Base-by-base conservation (phyloP, 1,140 invertebrate genomes). In the Diorhabda carinulata region DNA sequence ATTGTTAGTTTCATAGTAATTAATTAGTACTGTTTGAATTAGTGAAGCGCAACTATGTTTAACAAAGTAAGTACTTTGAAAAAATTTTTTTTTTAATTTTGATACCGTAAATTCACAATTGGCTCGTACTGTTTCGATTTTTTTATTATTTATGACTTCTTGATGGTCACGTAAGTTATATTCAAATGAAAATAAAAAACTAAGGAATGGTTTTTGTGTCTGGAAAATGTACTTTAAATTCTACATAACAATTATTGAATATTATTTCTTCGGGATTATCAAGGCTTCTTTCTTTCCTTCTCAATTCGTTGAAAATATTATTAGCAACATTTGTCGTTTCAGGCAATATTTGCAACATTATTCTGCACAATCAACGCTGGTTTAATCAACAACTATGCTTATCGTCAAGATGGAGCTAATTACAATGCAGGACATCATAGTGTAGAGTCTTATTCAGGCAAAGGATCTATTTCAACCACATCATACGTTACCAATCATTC, bases 401-500 rank as follows among this genome's bases (percentile, higher is more conserved):
- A 9, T 62, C 43, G 44, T 62, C 59, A 61, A 40, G 59, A 43
- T 41, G 10, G 8, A 10, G 41, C n/a, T 40, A 60, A 40, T 40
- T 60, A 60, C 41, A 7, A 4, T 4, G 8, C 6, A 40, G 59
- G 41, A 43, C 42, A 62, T 44, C 43, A 10, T 10, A 60, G 10
- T 60, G 25, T 60, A 9, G 59, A 60, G 5, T 8, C 6, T 52
- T n/a, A 52, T n/a, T 6, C 47, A 6, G 3, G 47, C n/a, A 6
- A 52, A 4, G 47, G 47, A 8, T 52, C 47, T 40, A 41, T 61
- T 40, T 61, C 59, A 41, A 41, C n/a, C 25, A 61, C 59, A 41
- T 61, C 59, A 5, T 61, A 61, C 59, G 42, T 43, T 3, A 61
- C 59, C 40, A n/a, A 61, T 41, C 59, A 61, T 8, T 8, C 59